These are phyloP conservation scores for Riparia riparia DNA, from an alignment of 2,113 vertebrate species.

Conservation along the genomic window DNA sequence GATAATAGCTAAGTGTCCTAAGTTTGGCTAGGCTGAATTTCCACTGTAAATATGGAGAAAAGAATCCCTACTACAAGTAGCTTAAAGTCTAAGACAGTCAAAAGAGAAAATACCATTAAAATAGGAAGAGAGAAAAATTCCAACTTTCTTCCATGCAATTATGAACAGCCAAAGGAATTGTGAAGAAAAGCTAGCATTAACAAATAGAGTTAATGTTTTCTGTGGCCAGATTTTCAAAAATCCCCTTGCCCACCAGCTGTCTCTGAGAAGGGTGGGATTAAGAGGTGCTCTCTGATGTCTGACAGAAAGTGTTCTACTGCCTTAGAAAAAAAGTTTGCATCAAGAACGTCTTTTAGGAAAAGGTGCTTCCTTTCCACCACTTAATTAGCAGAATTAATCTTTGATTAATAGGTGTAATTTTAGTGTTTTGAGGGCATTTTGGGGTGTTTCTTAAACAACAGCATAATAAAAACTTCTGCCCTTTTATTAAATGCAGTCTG, in stretches of 20 bases:
- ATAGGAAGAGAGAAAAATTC: background rate
- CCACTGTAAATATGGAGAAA: background rate
- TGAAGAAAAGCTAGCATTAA: background rate
- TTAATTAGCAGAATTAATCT: background rate
- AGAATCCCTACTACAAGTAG: background rate
- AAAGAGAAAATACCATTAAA: background rate
- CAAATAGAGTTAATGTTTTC: background rate
- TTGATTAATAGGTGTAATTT: background rate
- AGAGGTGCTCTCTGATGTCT: background rate
- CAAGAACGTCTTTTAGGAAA: background rate
- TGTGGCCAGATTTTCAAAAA: background rate
- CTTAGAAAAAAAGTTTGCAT: background rate
- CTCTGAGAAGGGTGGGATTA: background rate
- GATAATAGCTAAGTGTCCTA: background rate
- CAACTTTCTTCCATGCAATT: background rate
- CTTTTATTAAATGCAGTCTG: background rate
- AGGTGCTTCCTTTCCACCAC: background rate
- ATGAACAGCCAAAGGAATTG: background rate
- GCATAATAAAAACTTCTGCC: background rate
- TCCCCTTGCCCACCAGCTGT: background rate
- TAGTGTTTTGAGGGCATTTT: background rate
- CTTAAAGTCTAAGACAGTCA: background rate
- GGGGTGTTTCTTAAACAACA: background rate
- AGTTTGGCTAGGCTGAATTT: background rate
- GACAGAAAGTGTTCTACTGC: background rate